Base-by-base conservation (phyloP, 2,797 vertebrate species). In the Rhinophrynus dorsalis region DNA sequence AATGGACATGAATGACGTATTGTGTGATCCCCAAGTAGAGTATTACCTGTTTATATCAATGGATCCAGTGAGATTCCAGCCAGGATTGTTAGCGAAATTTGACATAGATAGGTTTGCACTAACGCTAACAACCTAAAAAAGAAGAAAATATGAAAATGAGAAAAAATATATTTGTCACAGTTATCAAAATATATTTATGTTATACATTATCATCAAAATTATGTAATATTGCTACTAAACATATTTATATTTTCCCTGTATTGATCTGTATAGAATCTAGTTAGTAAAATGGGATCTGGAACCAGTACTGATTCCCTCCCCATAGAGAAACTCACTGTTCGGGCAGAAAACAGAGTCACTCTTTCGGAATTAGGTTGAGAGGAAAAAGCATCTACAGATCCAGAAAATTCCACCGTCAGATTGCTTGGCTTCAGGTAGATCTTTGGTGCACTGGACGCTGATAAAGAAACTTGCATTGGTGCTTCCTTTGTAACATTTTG, bases 41-140 rank as follows among this genome's bases (percentile, higher is more conserved):
- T 15, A 1, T 56, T 30, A 56, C 63, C 63, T 45, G 13, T 32
- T 17, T 3, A 67, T 40, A 42, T 3, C 24, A 12, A 56, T 2
- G 27, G 51, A 67, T 17, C 63, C 63, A 9, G 63, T 56, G 29
- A 67, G 20, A 38, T 67, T 67, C 12, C 44, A 45, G 23, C 63
- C 51, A 8, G 5, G 4, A 0, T n/a, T 17, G 15, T n/a, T n/a
- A 24, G 12, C 56, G 18, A 17, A 5, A 13, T 56, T 20, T 24
- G 51, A 45, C 2, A 67, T 11, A n/a, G 15, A 45, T 9, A 67
- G 1, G n/a, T 12, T 33, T 13, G 13, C 20, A 24, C 42, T 42
- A 9, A 67, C 12, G 8, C 5, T 23, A 10, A 20, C 18, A n/a
- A 44, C 38, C 63, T 67, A 23, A n/a, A 32, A 21, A 67, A 44